These are phyloP conservation scores for Mormyrus iriodes DNA, from an alignment of 2,113 vertebrate species.

Conservation along the genomic window DNA sequence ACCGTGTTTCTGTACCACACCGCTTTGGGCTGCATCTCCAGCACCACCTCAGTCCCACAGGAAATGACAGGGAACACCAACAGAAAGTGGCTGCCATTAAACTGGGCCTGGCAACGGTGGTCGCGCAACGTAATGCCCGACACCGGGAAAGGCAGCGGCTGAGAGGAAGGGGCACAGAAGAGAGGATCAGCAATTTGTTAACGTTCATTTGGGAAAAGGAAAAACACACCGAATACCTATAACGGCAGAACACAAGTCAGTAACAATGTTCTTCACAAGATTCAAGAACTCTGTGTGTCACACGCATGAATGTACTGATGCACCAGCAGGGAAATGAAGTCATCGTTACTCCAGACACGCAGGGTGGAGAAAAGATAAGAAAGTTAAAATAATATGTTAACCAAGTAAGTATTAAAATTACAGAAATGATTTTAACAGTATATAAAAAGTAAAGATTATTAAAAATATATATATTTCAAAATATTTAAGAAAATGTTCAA, in stretches of 20 bases:
- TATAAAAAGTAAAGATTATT: neutral
- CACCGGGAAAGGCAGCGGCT: conserved; percentile 45
- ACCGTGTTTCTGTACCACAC: conserved; percentile 61
- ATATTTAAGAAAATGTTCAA: neutral
- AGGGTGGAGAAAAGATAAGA: neutral
- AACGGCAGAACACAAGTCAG: neutral
- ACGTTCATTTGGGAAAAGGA: neutral
- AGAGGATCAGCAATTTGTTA: neutral
- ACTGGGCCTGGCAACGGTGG: conserved; percentile 50
- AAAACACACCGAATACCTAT: neutral
- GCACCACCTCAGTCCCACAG: conserved; percentile 56
- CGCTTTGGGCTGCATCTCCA: conserved; percentile 39
- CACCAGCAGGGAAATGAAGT: neutral
- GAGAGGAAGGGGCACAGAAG: neutral
- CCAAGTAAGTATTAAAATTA: neutral
- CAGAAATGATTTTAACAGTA: neutral
- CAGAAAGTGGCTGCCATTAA: conserved; percentile 64
- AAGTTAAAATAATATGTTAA: neutral
- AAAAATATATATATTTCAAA: neutral
- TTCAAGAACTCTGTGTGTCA: neutral
- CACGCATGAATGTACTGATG: neutral
- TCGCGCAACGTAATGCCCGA: conserved; percentile 54
- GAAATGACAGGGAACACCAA: conserved; percentile 59
- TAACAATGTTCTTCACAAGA: neutral
- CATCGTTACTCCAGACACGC: neutral